Conservation (phyloP, 2,888 invertebrate species). For the Rhagonycha lutea region DNA sequence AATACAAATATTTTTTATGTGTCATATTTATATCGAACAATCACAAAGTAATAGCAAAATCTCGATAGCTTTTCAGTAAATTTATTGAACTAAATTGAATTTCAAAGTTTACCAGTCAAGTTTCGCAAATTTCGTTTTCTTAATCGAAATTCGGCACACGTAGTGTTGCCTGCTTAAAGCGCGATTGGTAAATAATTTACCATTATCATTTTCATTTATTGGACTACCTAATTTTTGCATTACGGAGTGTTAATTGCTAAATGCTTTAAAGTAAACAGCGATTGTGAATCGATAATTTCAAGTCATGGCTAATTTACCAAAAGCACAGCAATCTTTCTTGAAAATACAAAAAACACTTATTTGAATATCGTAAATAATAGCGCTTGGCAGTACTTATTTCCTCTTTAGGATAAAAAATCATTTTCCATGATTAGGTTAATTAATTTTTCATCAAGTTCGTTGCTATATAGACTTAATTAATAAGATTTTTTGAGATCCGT, state of each 20-base stretch:
- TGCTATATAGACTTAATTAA: neutral
- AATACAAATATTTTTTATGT: neutral
- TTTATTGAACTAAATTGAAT: slow-evolving; percentile 11
- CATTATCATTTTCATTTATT: slow-evolving; percentile 15
- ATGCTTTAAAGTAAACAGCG: neutral
- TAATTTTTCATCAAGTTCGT: neutral
- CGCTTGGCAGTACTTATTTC: neutral
- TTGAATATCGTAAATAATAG: neutral
- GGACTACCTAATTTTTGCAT: neutral
- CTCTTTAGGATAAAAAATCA: neutral
- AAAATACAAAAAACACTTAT: neutral
- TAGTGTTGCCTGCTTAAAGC: slow-evolving; percentile 21
- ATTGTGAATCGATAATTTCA: neutral
- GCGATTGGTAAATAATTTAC: slow-evolving; percentile 28
- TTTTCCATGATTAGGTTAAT: neutral
- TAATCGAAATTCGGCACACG: slow-evolving; percentile 21
- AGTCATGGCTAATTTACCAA: too few species aligned
- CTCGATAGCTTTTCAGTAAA: slow-evolving; percentile 10
- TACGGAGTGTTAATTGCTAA: neutral
- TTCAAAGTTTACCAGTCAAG: slow-evolving; percentile 7
- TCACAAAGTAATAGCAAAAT: slow-evolving; percentile 12
- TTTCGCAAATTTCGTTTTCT: slow-evolving; percentile 19
- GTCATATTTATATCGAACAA: neutral
- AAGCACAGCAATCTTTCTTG: neutral
- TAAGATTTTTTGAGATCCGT: neutral